Percentiles rank a stretch among this genome's conserved stretches.
phyloP scores from a whole-genome alignment of 2,797 vertebrate genomes.

The Enteromius afrohamiltoni region DNA sequence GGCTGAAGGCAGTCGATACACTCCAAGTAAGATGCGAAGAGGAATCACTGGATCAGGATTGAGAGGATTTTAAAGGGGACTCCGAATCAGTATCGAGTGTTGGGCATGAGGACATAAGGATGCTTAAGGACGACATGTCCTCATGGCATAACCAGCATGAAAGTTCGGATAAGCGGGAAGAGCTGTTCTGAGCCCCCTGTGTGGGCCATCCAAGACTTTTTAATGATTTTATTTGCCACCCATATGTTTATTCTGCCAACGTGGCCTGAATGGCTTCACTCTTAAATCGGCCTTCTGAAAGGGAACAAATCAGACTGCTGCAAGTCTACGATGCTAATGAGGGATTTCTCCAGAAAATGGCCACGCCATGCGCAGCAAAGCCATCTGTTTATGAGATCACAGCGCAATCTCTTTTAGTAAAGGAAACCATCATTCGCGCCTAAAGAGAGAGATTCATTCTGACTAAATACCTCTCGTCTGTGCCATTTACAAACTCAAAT shows the following conservation, averaged over 20 bases:
- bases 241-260: constrained; percentile 37
- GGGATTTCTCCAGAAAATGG: constrained; percentile 46
- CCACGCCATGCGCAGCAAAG: constrained; percentile 37
- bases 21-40: constrained; percentile 27
- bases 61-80: constrained; percentile 11
- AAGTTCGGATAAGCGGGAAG: neutral
- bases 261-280: constrained; percentile 41
- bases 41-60: constrained; percentile 13
- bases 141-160: constrained; percentile 31
- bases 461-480: constrained; percentile 37
- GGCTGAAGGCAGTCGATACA: constrained; percentile 12
- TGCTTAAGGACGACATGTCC: constrained; percentile 19
- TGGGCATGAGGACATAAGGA: constrained; percentile 19
- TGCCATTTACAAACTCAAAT: constrained; percentile 38
- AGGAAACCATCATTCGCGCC: constrained; percentile 14
- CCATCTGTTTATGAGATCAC: constrained; percentile 47
- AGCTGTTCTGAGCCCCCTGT: constrained; percentile 18
- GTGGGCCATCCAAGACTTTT: constrained; percentile 18
- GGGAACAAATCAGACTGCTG: constrained; percentile 1
- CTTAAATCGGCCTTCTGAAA: constrained; percentile 22
- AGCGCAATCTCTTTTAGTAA: neutral
- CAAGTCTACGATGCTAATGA: constrained; percentile 28
- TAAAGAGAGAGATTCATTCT: constrained; percentile 36
- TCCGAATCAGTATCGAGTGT: neutral
- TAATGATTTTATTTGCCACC: constrained; percentile 36